Percentiles rank a stretch among this genome's conserved stretches.
phyloP scores from a whole-genome alignment of 2,888 invertebrate genomes.

The Leptinotarsa peninsularis region DNA sequence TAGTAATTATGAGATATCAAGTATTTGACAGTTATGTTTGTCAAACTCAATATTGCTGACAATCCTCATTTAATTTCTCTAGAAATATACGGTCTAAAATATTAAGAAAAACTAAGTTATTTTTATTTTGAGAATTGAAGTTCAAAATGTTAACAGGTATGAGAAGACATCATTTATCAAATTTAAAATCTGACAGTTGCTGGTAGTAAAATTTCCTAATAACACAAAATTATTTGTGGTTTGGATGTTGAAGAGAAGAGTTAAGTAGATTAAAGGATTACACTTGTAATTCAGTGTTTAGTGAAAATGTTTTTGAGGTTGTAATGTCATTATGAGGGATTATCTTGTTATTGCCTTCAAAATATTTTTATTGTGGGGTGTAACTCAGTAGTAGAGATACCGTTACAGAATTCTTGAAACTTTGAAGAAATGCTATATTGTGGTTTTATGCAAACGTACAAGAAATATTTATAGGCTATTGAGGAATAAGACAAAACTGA shows the following conservation, averaged over 20 bases:
- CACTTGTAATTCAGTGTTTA: slow-evolving; percentile 31
- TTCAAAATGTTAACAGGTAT: background rate
- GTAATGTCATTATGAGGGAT: slow-evolving; percentile 35
- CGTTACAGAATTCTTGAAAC: background rate
- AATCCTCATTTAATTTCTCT: no score
- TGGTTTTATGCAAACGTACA: background rate
- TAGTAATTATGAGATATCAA: no score
- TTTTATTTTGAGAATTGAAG: background rate
- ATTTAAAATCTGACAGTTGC: slow-evolving; percentile 3
- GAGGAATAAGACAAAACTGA: background rate
- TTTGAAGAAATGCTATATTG: background rate
- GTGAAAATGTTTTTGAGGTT: slow-evolving; percentile 27
- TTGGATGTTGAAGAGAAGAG: slow-evolving; percentile 2
- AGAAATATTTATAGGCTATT: background rate
- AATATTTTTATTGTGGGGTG: slow-evolving; percentile 32
- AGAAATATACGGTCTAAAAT: no score
- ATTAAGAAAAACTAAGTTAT: no score
- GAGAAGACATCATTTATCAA: slow-evolving; percentile 8
- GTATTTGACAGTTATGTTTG: no score
- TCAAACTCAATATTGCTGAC: no score
- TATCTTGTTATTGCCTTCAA: slow-evolving; percentile 35
- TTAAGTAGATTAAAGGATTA: slow-evolving; percentile 32
- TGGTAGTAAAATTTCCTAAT: slow-evolving; percentile 1
- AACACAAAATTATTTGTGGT: slow-evolving; percentile 12
- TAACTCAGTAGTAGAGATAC: background rate